A percentile compares a stretch with the other conserved stretches of the same genome.
These are phyloP conservation scores for Eufriesea mexicana DNA, from an alignment of 1,140 invertebrate genomes.

Conservation along the genomic window DNA sequence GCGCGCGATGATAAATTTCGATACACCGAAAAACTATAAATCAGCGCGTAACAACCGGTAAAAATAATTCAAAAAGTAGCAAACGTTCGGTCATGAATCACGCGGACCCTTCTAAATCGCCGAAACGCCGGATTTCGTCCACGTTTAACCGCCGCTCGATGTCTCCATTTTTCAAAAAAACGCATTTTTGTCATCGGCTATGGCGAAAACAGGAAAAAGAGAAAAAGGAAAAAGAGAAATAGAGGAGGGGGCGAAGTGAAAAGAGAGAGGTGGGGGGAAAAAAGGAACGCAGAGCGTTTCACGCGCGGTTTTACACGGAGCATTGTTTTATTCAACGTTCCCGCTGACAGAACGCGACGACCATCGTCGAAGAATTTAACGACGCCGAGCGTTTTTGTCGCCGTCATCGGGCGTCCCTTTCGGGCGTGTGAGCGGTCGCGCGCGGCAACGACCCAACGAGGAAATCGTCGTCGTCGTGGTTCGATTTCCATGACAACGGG, in stretches of 20 bases:
- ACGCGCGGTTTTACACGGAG: not conserved
- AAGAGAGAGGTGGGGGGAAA: not conserved
- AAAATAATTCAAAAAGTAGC: conserved; percentile 25
- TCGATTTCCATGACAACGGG: conserved; percentile 74
- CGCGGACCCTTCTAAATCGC: conserved; percentile 3
- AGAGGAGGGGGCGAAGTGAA: not conserved
- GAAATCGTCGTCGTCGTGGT: conserved; percentile 60
- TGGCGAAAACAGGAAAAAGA: not conserved
- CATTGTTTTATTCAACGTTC: conserved; percentile 36
- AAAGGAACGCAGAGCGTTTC: too few relatives aligned
- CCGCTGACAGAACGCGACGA: not conserved
- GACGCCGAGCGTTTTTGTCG: conserved; percentile 19
- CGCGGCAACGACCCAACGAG: conserved; percentile 42
- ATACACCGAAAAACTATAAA: conserved; percentile 12
- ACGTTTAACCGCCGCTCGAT: conserved; percentile 13
- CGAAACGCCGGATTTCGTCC: conserved; percentile 9
- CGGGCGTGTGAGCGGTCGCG: conserved; percentile 11
- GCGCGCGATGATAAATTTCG: conserved; percentile 7
- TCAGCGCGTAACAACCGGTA: not conserved
- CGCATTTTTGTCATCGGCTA: not conserved
- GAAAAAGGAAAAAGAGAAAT: not conserved
- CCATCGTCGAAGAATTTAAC: conserved; percentile 24
- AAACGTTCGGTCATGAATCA: not conserved
- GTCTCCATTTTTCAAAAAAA: conserved; percentile 15
- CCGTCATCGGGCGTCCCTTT: conserved; percentile 28